These are phyloP conservation scores for Leptodactylus fallax DNA, from an alignment of 2,797 vertebrate species.

Conservation along the genomic window DNA sequence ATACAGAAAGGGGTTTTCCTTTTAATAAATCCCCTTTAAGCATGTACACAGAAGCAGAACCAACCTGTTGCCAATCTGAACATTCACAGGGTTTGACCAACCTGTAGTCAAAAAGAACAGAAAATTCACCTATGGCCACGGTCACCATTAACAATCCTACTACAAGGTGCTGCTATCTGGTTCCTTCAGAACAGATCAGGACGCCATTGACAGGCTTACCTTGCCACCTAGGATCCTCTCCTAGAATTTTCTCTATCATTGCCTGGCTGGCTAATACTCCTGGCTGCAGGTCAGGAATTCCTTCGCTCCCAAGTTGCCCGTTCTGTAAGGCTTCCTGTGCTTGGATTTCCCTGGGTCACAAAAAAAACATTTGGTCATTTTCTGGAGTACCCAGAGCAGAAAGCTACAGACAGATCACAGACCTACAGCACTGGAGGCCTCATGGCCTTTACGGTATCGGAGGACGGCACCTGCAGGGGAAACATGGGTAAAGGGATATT, in stretches of 20 bases:
- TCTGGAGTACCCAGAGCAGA: background rate
- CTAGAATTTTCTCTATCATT: constrained; percentile 93
- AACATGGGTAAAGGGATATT: too few species aligned
- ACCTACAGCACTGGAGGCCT: too few species aligned
- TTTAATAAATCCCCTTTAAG: too few species aligned
- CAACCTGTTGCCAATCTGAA: too few species aligned
- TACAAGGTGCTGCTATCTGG: background rate
- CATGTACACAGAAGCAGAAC: too few species aligned
- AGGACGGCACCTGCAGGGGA: too few species aligned
- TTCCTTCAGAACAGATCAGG: background rate
- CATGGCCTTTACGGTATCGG: too few species aligned
- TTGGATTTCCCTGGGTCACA: constrained; percentile 86
- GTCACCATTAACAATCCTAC: background rate
- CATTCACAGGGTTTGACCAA: background rate
- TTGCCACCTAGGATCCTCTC: constrained; percentile 94
- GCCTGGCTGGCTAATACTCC: constrained; percentile 93
- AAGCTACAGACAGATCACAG: background rate
- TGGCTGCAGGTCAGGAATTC: constrained; percentile 87
- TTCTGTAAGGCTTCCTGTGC: constrained; percentile 92
- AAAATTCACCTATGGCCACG: too few species aligned
- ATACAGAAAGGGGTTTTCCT: too few species aligned
- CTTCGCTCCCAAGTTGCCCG: constrained; percentile 85
- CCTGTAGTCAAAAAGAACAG: background rate
- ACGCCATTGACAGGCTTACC: constrained; percentile 74
- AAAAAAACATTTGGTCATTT: background rate